Percentiles rank a stretch among this genome's conserved stretches.
These are phyloP conservation scores for Simalia tracyae DNA, from an alignment of 2,797 vertebrate genomes.

Conservation along the genomic window DNA sequence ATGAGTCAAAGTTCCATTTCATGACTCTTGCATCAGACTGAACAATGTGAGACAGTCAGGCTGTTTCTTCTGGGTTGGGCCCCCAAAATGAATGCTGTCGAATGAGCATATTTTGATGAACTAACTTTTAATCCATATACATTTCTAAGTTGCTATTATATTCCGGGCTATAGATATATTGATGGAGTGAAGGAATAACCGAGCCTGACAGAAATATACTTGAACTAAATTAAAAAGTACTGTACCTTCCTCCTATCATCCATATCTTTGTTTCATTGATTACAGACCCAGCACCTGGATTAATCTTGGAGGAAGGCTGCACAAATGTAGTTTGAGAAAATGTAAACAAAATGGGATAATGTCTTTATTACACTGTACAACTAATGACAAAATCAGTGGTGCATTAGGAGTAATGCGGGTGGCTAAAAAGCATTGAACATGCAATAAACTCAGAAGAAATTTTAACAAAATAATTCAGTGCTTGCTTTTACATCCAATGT, in stretches of 20 bases:
- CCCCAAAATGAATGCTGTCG: too few species aligned
- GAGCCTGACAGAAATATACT: not conserved
- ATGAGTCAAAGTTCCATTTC: too few species aligned
- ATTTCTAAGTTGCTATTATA: not conserved
- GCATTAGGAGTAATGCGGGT: not conserved
- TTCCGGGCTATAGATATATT: not conserved
- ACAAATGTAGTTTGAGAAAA: not conserved
- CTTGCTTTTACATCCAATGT: not conserved
- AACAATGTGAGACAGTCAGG: too few species aligned
- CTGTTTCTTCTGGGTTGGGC: too few species aligned
- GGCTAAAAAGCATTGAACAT: not conserved
- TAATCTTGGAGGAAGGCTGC: not conserved
- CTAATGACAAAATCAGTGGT: not conserved
- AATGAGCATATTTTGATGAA: too few species aligned
- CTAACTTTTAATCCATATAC: too few species aligned
- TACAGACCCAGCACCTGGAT: not conserved
- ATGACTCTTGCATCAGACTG: too few species aligned
- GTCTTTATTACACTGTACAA: not conserved
- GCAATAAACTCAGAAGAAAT: not conserved
- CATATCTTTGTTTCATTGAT: not conserved
- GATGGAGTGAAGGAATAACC: not conserved
- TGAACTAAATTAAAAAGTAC: not conserved
- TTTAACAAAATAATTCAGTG: not conserved
- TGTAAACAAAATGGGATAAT: not conserved
- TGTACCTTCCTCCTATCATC: not conserved